Conservation (phyloP, 2,888 invertebrate genomes). For the Hedychridium roseum region DNA sequence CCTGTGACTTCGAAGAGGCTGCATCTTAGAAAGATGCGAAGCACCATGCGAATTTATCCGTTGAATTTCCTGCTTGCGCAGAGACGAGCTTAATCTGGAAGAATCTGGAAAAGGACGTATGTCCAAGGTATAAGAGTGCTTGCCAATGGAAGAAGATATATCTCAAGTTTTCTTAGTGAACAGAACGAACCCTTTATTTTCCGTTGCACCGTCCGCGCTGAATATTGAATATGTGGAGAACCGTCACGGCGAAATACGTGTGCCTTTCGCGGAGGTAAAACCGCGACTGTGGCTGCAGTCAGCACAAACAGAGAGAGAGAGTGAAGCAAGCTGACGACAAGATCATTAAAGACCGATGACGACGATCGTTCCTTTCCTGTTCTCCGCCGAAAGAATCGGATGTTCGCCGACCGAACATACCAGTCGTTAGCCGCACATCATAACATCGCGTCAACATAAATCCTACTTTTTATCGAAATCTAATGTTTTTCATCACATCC, state of each 20-base stretch:
- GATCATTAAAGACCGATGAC: slow-evolving; percentile 22
- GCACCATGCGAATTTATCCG: neutral
- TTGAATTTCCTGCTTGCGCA: neutral
- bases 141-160: neutral
- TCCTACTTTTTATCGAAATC: too few relatives aligned
- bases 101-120: neutral
- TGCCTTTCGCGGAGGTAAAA: slow-evolving; percentile 19
- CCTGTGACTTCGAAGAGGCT: neutral
- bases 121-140: neutral
- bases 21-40: too few relatives aligned
- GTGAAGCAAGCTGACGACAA: slow-evolving; percentile 27
- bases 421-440: too few relatives aligned
- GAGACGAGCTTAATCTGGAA: neutral
- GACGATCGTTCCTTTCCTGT: too few relatives aligned
- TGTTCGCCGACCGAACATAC: too few relatives aligned
- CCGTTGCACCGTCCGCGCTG: neutral
- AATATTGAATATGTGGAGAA: neutral
- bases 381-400: too few relatives aligned
- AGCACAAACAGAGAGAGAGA: too few relatives aligned
- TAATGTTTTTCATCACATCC: too few relatives aligned
- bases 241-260: slow-evolving; percentile 17
- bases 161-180: neutral
- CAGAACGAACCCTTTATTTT: neutral
- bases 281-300: slow-evolving; percentile 30
- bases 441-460: too few relatives aligned